phyloP scores from a whole-genome alignment of 2,797 vertebrate species.

The Toxotes lorentzi region DNA sequence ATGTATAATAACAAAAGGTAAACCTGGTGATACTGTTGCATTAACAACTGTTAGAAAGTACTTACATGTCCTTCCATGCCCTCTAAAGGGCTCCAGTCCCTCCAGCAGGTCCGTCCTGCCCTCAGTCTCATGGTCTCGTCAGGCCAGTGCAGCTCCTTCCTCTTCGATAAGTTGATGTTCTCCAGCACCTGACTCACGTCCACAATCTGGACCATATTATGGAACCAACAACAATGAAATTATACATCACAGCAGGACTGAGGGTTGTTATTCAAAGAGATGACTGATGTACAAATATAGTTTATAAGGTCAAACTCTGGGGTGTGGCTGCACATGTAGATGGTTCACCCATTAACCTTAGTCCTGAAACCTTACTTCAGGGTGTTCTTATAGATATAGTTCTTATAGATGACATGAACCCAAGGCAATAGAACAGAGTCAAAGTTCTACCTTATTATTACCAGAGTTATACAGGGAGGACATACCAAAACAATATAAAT shows the following conservation, averaged over 20 bases:
- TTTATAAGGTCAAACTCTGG: background rate
- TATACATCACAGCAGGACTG: background rate
- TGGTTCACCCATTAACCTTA: background rate
- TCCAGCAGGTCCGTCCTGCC: constrained; percentile 97
- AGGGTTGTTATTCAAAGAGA: background rate
- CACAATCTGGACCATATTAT: constrained; percentile 84
- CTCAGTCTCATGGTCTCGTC: constrained; percentile 94
- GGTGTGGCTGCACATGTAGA: background rate
- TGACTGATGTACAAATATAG: background rate
- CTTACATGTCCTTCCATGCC: constrained; percentile 99
- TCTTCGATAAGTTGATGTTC: constrained; percentile 95
- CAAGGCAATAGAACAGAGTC: no score
- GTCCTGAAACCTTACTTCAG: background rate
- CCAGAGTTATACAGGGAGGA: no score
- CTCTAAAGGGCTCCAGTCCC: constrained; percentile 98
- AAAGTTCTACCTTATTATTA: no score
- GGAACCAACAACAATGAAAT: background rate
- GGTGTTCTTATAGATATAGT: background rate
- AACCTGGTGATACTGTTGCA: background rate
- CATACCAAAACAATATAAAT: no score
- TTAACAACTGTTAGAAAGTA: constrained; percentile 38
- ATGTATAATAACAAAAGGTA: background rate
- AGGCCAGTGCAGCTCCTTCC: constrained; percentile 98
- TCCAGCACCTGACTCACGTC: constrained; percentile 95
- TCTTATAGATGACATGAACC: background rate